Conservation (phyloP, 1,140 invertebrate species). For the Sycophaga agraensis region DNA sequence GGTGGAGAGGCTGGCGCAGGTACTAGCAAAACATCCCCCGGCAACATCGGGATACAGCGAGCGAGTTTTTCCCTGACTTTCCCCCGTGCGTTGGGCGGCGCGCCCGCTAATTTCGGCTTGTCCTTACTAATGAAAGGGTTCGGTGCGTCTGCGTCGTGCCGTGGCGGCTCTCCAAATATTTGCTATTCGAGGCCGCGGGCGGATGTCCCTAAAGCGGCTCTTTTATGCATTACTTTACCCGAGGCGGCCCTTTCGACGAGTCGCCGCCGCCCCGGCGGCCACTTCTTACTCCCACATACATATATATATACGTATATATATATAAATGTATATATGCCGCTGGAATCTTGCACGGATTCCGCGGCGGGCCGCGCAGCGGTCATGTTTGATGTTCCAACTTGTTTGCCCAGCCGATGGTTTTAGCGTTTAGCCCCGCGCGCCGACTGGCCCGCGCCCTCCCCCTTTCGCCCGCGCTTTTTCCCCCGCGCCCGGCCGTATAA, state of each 20-base stretch:
- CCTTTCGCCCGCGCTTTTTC: neutral
- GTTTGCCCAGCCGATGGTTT: conserved; percentile 25
- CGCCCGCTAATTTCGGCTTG: conserved; percentile 54
- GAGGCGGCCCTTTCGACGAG: conserved; percentile 23
- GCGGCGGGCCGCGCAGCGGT: conserved; percentile 1
- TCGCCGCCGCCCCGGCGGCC: no score
- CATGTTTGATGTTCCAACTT: conserved; percentile 26
- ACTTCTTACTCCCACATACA: no score
- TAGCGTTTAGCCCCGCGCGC: neutral
- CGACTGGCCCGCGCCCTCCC: neutral
- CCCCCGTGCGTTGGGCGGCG: no score
- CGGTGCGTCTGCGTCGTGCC: conserved; percentile 42
- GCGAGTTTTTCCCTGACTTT: conserved; percentile 31
- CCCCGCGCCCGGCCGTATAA: no score
- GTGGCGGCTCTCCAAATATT: conserved; percentile 51
- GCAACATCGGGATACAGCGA: neutral
- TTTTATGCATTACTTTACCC: no score
- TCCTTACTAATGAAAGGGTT: conserved; percentile 58
- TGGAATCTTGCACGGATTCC: conserved; percentile 30
- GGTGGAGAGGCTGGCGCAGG: conserved; percentile 14
- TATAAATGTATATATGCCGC: no score
- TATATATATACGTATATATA: no score
- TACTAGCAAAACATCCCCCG: conserved; percentile 44
- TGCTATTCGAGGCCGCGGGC: conserved; percentile 45
- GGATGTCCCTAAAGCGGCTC: conserved; percentile 43